Base-by-base conservation (phyloP, 2,888 invertebrate species). In the Rhyacophila evoluta region DNA sequence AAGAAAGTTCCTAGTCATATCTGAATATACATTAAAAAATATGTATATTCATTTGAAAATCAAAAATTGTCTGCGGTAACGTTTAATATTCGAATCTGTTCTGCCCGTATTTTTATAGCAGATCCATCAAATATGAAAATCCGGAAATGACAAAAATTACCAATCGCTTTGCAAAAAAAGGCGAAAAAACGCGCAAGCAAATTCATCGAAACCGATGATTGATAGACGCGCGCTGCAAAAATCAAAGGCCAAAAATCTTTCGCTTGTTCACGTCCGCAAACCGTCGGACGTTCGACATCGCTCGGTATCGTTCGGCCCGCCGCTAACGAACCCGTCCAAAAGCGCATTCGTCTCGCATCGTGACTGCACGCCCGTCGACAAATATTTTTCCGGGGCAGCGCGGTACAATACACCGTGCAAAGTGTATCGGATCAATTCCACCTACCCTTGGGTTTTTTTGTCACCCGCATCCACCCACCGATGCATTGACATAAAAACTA, bases 351-450 rank as follows among this genome's bases (percentile, higher is more conserved):
- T 74, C 69, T 71, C 71, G 38, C 33, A 70, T 55, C 55, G 55
- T 19, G 55, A 55, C 55, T 78, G 78, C 74, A 74, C 41, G 70
- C 68, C 19, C 19, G 19, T 55, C 55, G 55, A 55, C 55, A 72
- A 72, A 73, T 76, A 76, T 79, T 79, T 81, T 78, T 72, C 79
- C 38, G 80, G 75, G 79, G 74, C 27, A 12, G 38, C 29, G 55
- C n/a, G n/a, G n/a, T 55, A 68, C 37, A 28, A 67, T 75, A 79
- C 38, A 38, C 75, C 38, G 67, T 73, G 71, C 82, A 74, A 69
- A 78, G 74, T 78, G 78, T 78, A 78, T 78, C 80, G 80, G 83
- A 82, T 83, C 83, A 84, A 83, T 82, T 83, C 81, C 83, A 77
- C 83, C 83, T 84, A 84, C 83, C 83, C 79, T 75, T 70, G 74